phyloP scores from a whole-genome alignment of 2,888 invertebrate genomes.

The Drosophila maculinotata region DNA sequence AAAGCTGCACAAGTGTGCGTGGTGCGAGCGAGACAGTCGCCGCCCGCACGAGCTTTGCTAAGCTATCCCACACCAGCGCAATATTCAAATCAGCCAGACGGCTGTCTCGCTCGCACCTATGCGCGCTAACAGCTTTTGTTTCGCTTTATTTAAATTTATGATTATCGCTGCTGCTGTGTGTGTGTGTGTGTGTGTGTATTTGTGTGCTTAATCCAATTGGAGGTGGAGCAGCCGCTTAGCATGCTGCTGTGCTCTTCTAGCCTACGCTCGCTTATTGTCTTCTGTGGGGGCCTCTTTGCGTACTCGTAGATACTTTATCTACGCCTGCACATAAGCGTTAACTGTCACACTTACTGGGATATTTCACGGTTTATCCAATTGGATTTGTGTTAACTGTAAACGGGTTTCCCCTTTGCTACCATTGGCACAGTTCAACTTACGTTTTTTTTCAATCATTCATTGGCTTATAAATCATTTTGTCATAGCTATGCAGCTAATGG shows the following conservation, averaged over 20 bases:
- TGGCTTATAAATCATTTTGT: not conserved
- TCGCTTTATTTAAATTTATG: slow-evolving; percentile 76
- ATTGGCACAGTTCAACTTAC: slow-evolving; percentile 49
- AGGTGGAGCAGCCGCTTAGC: slow-evolving; percentile 69
- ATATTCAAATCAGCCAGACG: slow-evolving; percentile 65
- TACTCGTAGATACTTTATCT: slow-evolving; percentile 42
- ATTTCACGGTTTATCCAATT: slow-evolving; percentile 67
- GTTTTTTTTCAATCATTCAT: not conserved
- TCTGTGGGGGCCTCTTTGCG: slow-evolving; percentile 37
- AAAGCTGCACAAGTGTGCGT: slow-evolving; percentile 55
- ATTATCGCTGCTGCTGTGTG: slow-evolving; percentile 52
- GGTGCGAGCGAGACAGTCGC: slow-evolving; percentile 56
- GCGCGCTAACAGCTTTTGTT: slow-evolving; percentile 11
- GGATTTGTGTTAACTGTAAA: slow-evolving; percentile 67
- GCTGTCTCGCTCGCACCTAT: slow-evolving; percentile 47
- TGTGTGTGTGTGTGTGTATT: slow-evolving; percentile 17
- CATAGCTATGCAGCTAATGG: not conserved
- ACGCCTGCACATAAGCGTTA: slow-evolving; percentile 39
- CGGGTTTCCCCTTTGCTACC: slow-evolving; percentile 51
- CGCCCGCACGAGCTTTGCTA: slow-evolving; percentile 34
- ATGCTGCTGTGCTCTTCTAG: slow-evolving; percentile 65
- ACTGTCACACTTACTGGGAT: slow-evolving; percentile 46
- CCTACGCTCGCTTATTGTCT: slow-evolving; percentile 27
- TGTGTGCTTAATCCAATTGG: slow-evolving; percentile 73
- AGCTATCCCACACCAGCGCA: slow-evolving; percentile 37